Evolutionary conservation across 2,797 vertebrate genomes (phyloP).

Genomic region (Lepilemur ruficaudatus): DNA sequence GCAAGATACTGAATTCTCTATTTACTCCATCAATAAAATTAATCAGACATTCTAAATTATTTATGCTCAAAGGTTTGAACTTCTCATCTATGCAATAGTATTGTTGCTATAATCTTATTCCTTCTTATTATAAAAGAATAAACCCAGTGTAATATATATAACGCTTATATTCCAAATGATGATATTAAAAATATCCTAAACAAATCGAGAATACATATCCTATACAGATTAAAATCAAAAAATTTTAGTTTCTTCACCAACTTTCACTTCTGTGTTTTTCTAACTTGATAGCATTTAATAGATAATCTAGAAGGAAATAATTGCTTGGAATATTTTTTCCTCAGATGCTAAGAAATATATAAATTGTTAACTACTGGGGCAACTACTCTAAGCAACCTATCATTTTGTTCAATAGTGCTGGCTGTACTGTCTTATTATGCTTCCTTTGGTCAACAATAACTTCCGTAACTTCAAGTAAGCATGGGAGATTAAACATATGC

Average conservation of each 20-base stretch:
- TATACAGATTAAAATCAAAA: not conserved
- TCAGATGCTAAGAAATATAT: not conserved
- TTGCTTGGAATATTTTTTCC: not conserved
- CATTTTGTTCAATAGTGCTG: not conserved
- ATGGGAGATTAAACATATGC: not conserved
- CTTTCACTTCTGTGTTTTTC: conserved; percentile 12
- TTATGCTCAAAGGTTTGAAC: conserved; percentile 19
- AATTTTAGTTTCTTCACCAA: conserved; percentile 10
- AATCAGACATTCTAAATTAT: conserved; percentile 41
- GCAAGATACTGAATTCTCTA: conserved; percentile 41
- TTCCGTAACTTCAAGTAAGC: conserved; percentile 20
- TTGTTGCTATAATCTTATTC: not conserved
- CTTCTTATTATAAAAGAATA: not conserved
- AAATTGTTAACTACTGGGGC: not conserved
- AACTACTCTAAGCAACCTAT: not conserved
- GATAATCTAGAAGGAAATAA: conserved; percentile 25
- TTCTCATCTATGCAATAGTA: not conserved
- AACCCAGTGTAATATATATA: not conserved
- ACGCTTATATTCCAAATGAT: not conserved
- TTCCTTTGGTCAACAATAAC: conserved; percentile 34
- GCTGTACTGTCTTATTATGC: not conserved
- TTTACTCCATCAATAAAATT: conserved; percentile 10
- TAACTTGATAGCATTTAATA: not conserved
- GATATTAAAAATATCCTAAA: not conserved
- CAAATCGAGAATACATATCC: not conserved